phyloP scores from a whole-genome alignment of 2,888 invertebrate species.

The Dichetophora obliterata region DNA sequence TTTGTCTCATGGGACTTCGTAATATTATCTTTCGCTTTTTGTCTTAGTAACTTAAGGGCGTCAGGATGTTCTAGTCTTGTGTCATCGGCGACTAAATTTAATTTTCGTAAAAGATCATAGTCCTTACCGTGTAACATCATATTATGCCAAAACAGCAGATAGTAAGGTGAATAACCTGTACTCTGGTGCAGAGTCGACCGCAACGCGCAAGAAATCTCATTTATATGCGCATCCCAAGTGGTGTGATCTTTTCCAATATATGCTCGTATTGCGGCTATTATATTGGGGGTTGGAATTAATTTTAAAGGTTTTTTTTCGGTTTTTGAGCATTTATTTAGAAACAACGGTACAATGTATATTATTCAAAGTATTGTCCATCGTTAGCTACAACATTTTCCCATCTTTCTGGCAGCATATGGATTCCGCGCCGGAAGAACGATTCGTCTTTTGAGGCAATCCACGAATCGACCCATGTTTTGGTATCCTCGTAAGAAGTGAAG shows the following conservation, averaged over 20 bases:
- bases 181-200: slow-evolving; percentile 8
- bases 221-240: slow-evolving; percentile 40
- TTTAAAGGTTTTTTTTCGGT: too few relatives aligned
- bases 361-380: too few relatives aligned
- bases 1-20: background rate
- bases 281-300: too few relatives aligned
- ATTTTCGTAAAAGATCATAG: slow-evolving; percentile 9
- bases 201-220: slow-evolving; percentile 20
- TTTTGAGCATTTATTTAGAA: too few relatives aligned
- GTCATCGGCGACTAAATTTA: slow-evolving; percentile 3
- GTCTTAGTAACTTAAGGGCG: background rate
- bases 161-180: slow-evolving; percentile 10
- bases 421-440: too few relatives aligned
- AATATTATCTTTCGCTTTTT: slow-evolving; percentile 12
- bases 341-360: too few relatives aligned
- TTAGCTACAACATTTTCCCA: too few relatives aligned
- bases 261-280: slow-evolving; percentile 40
- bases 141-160: slow-evolving; percentile 3
- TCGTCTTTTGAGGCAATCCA: too few relatives aligned
- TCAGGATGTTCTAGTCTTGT: background rate
- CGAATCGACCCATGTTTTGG: too few relatives aligned
- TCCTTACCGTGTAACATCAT: slow-evolving; percentile 8
- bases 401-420: too few relatives aligned
- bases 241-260: slow-evolving; percentile 40
- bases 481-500: too few relatives aligned